Evolutionary conservation across 1,140 invertebrate species (phyloP), one percentile per base, ranked within the genome.

Genomic region (Penaeus japonicus): DNA sequence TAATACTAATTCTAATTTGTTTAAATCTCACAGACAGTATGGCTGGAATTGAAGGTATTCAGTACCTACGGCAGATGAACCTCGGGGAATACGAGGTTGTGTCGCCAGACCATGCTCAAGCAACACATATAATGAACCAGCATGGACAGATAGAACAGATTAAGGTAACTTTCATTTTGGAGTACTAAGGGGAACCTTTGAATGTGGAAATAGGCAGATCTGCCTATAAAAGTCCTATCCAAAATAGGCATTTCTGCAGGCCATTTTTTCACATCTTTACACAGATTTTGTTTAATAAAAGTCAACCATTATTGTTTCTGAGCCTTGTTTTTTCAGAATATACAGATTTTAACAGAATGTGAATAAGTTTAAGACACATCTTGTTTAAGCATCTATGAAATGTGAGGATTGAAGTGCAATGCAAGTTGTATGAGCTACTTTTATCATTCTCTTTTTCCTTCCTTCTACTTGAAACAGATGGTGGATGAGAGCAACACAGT

Each of bases 101-200:
- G 17, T 70, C 86, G 15, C 80, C 86, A 75, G 81, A 88, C 32
- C 86, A 88, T 47, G 80, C 79, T 17, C 86, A 88, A 62, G 86
- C 86, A 57, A 88, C 86, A 0, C 86, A 88, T 54, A 70, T 88
- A 22, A 88, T 88, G 80, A 88, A 88, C 70, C 78, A 87, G 59
- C 86, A 88, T 59, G 86, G 86, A 10, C 80, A 88, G 32, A 88
- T 88, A n/a, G 79, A 88, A 54, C 86, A 88, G 47, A 88, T 88
- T 20, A 88, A 88, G 86, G 86, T 88, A 83, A 85, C 22, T 10
- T 30, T n/a, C 4, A 15, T 22, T 20, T 17, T 53, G 4, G 5
- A 24, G 27, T 54, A 20, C 10, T n/a, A 17, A 47, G 17, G 39
- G 47, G n/a, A n/a, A 32, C 1, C 20, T 47, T 47, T 24, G 39